phyloP scores from a whole-genome alignment of 2,797 vertebrate genomes.

The Valencia hispanica region DNA sequence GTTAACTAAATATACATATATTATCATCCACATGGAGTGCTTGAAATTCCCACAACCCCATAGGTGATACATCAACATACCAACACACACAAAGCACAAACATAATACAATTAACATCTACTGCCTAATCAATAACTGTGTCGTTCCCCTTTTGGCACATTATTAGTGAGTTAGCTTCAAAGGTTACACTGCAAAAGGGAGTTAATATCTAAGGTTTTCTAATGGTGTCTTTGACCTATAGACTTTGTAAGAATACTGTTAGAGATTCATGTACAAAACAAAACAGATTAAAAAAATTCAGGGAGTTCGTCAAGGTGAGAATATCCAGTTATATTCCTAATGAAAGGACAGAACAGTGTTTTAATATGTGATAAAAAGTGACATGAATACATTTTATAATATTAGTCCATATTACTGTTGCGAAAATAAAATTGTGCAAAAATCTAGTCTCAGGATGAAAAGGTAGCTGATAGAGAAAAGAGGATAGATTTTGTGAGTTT shows the following conservation, averaged over 20 bases:
- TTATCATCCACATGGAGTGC: constrained; percentile 24
- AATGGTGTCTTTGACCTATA: constrained; percentile 21
- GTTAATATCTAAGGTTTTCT: constrained; percentile 30
- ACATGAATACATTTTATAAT: not conserved
- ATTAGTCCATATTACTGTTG: not conserved
- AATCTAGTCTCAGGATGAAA: not conserved
- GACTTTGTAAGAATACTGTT: constrained; percentile 12
- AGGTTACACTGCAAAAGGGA: constrained; percentile 33
- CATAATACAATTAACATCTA: constrained; percentile 50
- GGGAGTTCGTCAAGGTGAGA: not conserved
- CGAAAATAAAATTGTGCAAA: not conserved
- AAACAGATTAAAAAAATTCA: not conserved
- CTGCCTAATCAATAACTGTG: constrained; percentile 48
- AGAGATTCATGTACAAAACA: not conserved
- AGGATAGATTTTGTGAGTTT: not conserved
- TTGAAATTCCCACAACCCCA: constrained; percentile 34
- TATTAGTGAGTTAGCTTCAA: constrained; percentile 47
- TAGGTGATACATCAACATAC: constrained; percentile 8
- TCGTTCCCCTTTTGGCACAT: constrained; percentile 61
- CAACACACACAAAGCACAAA: constrained; percentile 20
- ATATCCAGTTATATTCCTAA: not conserved
- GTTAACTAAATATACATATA: constrained; percentile 28
- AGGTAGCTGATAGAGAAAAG: not conserved
- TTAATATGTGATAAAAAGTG: not conserved
- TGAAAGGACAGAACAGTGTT: not conserved